A percentile compares a stretch with the other conserved stretches of the same genome.
Conservation (phyloP, 2,888 invertebrate genomes). For the Parnassius smintheus region DNA sequence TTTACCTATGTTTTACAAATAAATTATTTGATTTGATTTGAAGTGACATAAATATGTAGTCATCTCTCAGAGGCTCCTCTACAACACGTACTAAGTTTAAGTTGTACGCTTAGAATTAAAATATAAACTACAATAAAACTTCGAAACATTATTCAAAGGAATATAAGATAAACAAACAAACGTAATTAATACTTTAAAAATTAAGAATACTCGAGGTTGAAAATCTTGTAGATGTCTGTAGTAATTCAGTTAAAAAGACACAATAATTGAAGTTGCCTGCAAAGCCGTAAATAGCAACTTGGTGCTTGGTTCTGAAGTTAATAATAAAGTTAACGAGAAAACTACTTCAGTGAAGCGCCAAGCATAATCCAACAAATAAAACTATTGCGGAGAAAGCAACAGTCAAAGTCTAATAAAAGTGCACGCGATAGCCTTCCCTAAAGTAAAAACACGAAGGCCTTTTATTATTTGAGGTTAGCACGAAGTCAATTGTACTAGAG, state of each 20-base stretch:
- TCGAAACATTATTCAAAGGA: too few relatives aligned
- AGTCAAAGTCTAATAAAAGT: slow-evolving; percentile 10
- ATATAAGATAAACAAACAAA: too few relatives aligned
- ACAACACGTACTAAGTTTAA: too few relatives aligned
- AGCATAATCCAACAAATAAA: slow-evolving; percentile 22
- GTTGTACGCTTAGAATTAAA: too few relatives aligned
- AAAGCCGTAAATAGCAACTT: slow-evolving; percentile 10
- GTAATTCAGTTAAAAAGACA: slow-evolving; percentile 17
- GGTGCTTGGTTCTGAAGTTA: slow-evolving; percentile 21
- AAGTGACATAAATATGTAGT: too few relatives aligned
- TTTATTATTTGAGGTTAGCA: neutral
- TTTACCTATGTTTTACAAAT: too few relatives aligned
- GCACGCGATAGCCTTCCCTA: slow-evolving; percentile 8
- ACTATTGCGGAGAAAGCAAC: slow-evolving; percentile 13
- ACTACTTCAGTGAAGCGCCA: slow-evolving; percentile 18
- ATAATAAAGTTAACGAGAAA: slow-evolving; percentile 26
- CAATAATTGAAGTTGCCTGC: slow-evolving; percentile 16
- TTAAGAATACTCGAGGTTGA: neutral
- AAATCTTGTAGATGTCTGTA: neutral
- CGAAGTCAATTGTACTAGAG: neutral
- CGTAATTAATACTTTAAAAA: neutral
- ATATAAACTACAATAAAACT: too few relatives aligned
- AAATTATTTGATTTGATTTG: too few relatives aligned
- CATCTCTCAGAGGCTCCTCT: too few relatives aligned
- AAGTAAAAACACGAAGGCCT: neutral